phyloP scores from a whole-genome alignment of 2,113 vertebrate genomes.

The Dasypus novemcinctus region DNA sequence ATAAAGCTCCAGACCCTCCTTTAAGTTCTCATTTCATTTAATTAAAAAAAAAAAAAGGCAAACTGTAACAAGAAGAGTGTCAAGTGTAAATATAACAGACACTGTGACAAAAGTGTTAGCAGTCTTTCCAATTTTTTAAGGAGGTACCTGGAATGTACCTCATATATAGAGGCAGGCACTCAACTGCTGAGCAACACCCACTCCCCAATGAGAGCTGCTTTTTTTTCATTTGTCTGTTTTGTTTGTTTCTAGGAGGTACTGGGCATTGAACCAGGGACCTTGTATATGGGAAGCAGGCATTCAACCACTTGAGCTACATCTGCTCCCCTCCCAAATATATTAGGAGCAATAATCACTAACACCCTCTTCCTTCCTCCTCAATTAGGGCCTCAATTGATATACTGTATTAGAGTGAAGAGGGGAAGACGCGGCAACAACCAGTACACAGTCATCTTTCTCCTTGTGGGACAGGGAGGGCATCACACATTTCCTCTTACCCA shows the following conservation, averaged over 20 bases:
- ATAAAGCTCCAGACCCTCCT: neutral
- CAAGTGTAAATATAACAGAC: neutral
- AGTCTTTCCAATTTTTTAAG: neutral
- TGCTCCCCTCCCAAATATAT: neutral
- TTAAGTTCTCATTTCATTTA: neutral
- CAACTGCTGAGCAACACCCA: too few species aligned
- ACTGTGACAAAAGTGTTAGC: neutral
- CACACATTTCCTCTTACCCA: neutral
- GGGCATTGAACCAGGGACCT: too few species aligned
- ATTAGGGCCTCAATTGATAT: neutral
- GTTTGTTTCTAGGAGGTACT: too few species aligned
- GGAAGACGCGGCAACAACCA: neutral
- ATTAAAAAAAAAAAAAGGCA: neutral
- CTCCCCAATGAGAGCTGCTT: too few species aligned
- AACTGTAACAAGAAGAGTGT: neutral
- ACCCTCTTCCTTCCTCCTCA: neutral
- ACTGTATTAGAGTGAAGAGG: neutral
- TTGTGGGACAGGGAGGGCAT: accelerated
- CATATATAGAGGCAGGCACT: too few species aligned
- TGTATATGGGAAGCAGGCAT: too few species aligned
- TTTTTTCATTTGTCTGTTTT: too few species aligned
- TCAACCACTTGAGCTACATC: too few species aligned
- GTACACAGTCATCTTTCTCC: neutral
- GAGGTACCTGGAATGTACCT: too few species aligned
- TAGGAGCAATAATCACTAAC: neutral